Percentiles rank a stretch among this genome's conserved stretches.
phyloP scores from a whole-genome alignment of 2,888 invertebrate genomes.

The Leptinotarsa rubiginosa region DNA sequence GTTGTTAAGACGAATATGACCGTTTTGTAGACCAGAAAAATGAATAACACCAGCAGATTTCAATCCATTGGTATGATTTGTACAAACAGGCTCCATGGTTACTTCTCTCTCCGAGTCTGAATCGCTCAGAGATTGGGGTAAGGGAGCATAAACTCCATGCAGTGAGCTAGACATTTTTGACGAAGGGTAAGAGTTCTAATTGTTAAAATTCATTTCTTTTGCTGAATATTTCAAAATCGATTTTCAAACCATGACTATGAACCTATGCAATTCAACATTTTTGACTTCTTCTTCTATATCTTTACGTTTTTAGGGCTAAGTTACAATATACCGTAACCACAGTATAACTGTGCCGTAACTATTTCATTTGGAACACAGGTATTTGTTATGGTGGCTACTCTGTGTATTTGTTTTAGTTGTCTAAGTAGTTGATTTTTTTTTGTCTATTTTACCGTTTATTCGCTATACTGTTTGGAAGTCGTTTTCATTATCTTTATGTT shows the following conservation, averaged over 20 bases:
- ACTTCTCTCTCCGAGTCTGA: constrained; percentile 81
- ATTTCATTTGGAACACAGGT: no score
- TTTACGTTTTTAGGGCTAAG: no score
- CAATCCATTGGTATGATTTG: constrained; percentile 49
- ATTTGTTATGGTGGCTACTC: no score
- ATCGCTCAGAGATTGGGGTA: constrained; percentile 82
- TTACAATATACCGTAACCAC: no score
- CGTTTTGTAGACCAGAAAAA: constrained; percentile 47
- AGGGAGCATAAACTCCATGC: constrained; percentile 77
- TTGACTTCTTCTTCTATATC: no score
- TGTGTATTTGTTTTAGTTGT: no score
- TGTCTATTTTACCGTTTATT: no score
- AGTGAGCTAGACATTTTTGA: constrained; percentile 58
- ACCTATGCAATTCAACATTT: no score
- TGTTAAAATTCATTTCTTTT: neutral
- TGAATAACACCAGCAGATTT: constrained; percentile 46
- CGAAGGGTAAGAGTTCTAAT: neutral
- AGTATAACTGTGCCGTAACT: no score
- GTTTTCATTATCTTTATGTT: no score
- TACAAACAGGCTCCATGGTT: constrained; percentile 59
- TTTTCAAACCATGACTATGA: neutral
- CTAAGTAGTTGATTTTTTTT: no score
- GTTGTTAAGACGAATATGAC: constrained; percentile 50
- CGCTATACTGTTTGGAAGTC: no score
- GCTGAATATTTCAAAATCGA: neutral